Evolutionary conservation across 1,140 invertebrate genomes (phyloP).

Genomic region (Drepana arcuata): DNA sequence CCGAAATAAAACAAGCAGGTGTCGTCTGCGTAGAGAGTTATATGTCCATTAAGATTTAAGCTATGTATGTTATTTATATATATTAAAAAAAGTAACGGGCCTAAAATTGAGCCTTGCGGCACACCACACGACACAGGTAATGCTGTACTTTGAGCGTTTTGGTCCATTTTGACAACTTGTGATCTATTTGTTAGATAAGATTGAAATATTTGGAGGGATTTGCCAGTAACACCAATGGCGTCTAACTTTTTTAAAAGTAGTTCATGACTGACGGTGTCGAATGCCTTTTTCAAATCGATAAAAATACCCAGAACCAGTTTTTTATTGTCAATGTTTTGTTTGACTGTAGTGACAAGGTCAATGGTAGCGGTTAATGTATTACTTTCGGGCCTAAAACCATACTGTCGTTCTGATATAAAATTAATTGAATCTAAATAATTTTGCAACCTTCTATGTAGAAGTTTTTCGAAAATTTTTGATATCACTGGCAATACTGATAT

Average conservation of each 20-base stretch:
- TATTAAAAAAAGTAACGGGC: constrained; percentile 2
- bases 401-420: neutral
- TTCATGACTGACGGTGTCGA: neutral
- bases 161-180: neutral
- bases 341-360: constrained; percentile 2
- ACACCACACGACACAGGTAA: neutral
- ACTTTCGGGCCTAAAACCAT: constrained; percentile 2
- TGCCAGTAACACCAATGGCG: neutral
- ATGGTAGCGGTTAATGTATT: constrained; percentile 1
- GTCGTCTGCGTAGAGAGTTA: constrained; percentile 1
- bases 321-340: constrained; percentile 1
- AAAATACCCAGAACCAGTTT: constrained; percentile 1
- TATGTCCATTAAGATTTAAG: neutral
- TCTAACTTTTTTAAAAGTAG: constrained; percentile 3
- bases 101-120: constrained; percentile 1
- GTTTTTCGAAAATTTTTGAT: neutral
- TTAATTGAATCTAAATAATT: neutral
- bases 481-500: neutral
- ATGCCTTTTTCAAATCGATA: constrained; percentile 4
- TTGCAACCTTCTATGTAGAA: neutral
- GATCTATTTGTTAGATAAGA: neutral
- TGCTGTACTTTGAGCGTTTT: neutral
- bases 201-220: neutral
- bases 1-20: constrained; percentile 2
- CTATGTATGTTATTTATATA: constrained; percentile 1